A percentile compares a stretch with the other conserved stretches of the same genome.
These are phyloP conservation scores for Acanthosepion lycidas DNA, from an alignment of 2,888 invertebrate species.

Conservation along the genomic window DNA sequence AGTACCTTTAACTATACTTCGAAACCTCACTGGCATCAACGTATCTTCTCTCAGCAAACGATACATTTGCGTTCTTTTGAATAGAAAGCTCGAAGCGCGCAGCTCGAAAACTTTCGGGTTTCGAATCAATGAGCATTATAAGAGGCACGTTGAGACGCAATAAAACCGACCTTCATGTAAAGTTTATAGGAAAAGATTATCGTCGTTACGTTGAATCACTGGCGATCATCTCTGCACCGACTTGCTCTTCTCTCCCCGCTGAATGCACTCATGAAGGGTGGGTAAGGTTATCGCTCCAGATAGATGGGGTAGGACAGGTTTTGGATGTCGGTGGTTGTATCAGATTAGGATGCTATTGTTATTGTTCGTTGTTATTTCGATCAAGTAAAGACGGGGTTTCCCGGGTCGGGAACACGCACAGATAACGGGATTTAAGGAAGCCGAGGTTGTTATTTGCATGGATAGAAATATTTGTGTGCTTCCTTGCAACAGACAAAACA, in stretches of 20 bases:
- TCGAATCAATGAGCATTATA: neutral
- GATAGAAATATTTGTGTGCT: neutral
- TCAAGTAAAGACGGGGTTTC: neutral
- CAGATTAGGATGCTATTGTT: neutral
- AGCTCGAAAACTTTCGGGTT: neutral
- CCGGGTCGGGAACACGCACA: neutral
- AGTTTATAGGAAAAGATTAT: neutral
- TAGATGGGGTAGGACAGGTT: neutral
- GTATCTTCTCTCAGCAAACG: neutral
- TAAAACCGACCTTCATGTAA: conserved; percentile 17
- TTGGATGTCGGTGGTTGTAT: neutral
- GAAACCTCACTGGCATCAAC: neutral
- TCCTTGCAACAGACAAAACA: neutral
- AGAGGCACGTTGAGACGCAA: neutral
- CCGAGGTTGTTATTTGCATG: neutral
- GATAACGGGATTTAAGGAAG: neutral
- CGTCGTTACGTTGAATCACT: neutral
- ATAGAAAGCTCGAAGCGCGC: neutral
- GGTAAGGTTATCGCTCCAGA: neutral
- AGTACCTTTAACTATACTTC: neutral
- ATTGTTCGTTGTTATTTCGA: conserved; percentile 33
- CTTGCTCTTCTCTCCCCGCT: neutral
- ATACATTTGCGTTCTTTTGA: neutral
- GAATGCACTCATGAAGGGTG: neutral
- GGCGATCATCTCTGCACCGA: neutral